These are phyloP conservation scores for Chelon auratus DNA, from an alignment of 2,797 vertebrate genomes.

Conservation along the genomic window DNA sequence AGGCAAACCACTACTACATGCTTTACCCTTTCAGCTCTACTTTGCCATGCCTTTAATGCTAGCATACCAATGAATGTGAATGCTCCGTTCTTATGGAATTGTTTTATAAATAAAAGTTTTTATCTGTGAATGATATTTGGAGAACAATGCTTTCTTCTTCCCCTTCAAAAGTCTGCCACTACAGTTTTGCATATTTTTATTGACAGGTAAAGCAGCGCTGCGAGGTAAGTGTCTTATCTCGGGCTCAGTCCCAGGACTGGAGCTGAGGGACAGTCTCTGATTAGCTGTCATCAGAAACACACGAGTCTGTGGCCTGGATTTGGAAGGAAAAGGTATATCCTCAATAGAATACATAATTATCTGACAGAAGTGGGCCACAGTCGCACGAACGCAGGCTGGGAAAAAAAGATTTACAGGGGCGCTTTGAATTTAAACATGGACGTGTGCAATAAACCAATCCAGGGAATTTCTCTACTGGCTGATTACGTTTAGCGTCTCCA, in stretches of 20 bases:
- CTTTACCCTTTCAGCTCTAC: constrained; percentile 48
- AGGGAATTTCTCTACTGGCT: not conserved
- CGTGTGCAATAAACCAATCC: constrained; percentile 18
- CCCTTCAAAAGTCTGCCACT: constrained; percentile 37
- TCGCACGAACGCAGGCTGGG: constrained; percentile 18
- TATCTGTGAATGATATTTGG: constrained; percentile 66
- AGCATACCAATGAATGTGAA: constrained; percentile 87
- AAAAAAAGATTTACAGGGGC: constrained; percentile 1
- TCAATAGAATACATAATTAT: constrained; percentile 47
- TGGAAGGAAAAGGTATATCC: constrained; percentile 42
- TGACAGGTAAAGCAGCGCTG: constrained; percentile 56
- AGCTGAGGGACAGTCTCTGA: constrained; percentile 44
- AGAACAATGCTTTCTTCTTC: constrained; percentile 30
- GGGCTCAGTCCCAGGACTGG: constrained; percentile 38
- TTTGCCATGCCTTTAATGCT: constrained; percentile 78
- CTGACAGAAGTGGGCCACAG: constrained; percentile 75
- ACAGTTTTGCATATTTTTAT: constrained; percentile 6
- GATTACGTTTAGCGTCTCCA: not conserved
- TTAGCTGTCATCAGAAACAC: constrained; percentile 62
- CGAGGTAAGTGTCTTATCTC: constrained; percentile 47
- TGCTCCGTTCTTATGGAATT: constrained; percentile 74
- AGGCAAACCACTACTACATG: constrained; percentile 40
- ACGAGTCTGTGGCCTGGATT: constrained; percentile 30
- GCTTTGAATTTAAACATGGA: not conserved
- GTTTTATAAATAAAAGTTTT: constrained; percentile 82